Evolutionary conservation across 2,888 invertebrate genomes (phyloP), one percentile per base, ranked within the genome.

Genomic region (Acheta domesticus): DNA sequence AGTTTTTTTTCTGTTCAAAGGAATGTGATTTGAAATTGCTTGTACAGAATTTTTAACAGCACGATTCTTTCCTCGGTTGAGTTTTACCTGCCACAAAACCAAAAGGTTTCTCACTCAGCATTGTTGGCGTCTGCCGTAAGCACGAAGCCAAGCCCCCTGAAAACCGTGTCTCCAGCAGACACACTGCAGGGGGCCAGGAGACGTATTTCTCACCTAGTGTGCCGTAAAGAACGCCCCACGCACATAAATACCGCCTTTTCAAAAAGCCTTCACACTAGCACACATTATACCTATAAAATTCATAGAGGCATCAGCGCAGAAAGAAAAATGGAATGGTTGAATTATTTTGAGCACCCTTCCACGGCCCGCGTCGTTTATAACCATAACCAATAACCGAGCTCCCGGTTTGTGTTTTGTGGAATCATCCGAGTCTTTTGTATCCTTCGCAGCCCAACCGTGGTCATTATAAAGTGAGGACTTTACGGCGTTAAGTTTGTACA

Each of bases 221-320:
- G 62, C 62, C 62, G n/a, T 62, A 62, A 62, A 62, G 62, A 62
- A 62, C 62, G n/a, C 16, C 5, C n/a, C 62, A 4, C 62, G 16
- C 16, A 19, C 14, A 62, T 62, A 62, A 62, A 62, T 62, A 62
- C 62, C 62, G 62, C n/a, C 62, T 62, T 62, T 62, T 62, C 62
- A 62, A 62, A 62, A 62, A 62, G n/a, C 62, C 62, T 62, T 62
- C 62, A 62, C 62, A 62, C 62, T 62, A 62, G 62, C 62, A n/a
- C 62, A 62, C 62, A 62, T 62, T 62, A 62, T 62, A 62, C 4
- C 62, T 14, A 62, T n/a, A n/a, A 62, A 62, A 62, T 62, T 62
- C 62, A 62, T 62, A 62, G 62, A 62, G 62, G 62, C n/a, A 62
- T 62, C 62, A 62, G 62, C 14, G 16, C 14, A 3, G 62, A 62